Conservation (phyloP, 2,113 vertebrate species). For the Platichthys stellatus region DNA sequence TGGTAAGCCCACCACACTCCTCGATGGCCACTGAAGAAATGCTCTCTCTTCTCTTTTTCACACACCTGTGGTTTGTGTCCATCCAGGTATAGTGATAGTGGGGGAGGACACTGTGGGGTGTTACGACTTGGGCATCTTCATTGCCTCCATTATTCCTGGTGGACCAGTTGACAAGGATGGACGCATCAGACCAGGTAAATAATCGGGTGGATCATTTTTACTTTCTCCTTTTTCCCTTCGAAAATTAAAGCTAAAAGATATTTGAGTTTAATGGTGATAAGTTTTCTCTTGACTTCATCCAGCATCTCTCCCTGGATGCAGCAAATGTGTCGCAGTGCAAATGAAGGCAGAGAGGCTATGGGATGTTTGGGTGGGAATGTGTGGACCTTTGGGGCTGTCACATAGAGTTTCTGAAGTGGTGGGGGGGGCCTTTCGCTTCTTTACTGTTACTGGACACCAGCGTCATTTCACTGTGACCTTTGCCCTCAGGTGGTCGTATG, state of each 20-base stretch:
- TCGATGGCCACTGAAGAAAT: not conserved
- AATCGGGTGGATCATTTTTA: not conserved
- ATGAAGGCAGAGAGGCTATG: not conserved
- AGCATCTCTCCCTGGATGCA: not conserved
- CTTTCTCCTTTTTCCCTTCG: not conserved
- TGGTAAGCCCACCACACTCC: constrained; percentile 76
- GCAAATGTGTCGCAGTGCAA: not conserved
- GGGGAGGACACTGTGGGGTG: constrained; percentile 86
- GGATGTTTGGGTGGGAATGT: not conserved
- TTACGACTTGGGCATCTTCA: constrained; percentile 88
- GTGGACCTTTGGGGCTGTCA: not conserved
- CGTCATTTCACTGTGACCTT: constrained; percentile 56
- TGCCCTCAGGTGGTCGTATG: constrained; percentile 85
- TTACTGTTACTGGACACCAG: constrained; percentile 19
- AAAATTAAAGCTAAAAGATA: too few relatives aligned
- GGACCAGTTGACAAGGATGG: constrained; percentile 90
- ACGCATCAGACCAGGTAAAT: constrained; percentile 87
- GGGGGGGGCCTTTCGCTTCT: not conserved
- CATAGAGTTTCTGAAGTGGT: not conserved
- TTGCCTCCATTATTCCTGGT: constrained; percentile 89
- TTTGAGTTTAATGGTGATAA: too few relatives aligned
- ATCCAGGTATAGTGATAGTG: constrained; percentile 89
- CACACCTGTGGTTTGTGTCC: constrained; percentile 1
- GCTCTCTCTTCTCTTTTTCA: not conserved
- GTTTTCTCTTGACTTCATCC: not conserved